Conservation (phyloP, 2,113 vertebrate genomes). For the Bujurquina vittata region DNA sequence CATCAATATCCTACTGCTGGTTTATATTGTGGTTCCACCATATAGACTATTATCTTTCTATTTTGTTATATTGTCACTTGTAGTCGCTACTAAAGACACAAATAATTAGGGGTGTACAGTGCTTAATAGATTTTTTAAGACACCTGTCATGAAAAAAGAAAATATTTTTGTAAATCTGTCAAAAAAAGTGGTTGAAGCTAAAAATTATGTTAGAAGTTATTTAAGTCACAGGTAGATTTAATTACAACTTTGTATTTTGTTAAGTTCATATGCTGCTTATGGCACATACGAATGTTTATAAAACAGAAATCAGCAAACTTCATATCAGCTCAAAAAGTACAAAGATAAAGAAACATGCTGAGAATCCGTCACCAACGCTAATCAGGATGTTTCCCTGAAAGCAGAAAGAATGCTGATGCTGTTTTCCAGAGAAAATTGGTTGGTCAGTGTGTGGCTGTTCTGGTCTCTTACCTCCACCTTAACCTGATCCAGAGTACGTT, state of each 20-base stretch:
- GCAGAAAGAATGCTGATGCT: neutral
- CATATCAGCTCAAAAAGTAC: neutral
- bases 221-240: neutral
- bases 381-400: neutral
- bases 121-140: neutral
- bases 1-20: neutral
- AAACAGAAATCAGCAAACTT: neutral
- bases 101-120: neutral
- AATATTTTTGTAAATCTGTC: neutral
- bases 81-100: neutral
- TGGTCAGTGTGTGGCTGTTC: neutral
- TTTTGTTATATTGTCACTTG: neutral
- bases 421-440: neutral
- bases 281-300: too few relatives aligned
- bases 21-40: neutral
- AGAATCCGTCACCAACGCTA: neutral
- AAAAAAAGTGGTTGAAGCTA: neutral
- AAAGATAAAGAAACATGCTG: neutral
- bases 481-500: neutral
- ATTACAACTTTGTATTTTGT: neutral
- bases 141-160: neutral
- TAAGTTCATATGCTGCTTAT: neutral
- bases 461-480: neutral
- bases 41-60: neutral
- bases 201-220: neutral